Evolutionary conservation across 2,113 vertebrate species (phyloP), one percentile per base, ranked within the genome.

Genomic region (Hylia prasina): DNA sequence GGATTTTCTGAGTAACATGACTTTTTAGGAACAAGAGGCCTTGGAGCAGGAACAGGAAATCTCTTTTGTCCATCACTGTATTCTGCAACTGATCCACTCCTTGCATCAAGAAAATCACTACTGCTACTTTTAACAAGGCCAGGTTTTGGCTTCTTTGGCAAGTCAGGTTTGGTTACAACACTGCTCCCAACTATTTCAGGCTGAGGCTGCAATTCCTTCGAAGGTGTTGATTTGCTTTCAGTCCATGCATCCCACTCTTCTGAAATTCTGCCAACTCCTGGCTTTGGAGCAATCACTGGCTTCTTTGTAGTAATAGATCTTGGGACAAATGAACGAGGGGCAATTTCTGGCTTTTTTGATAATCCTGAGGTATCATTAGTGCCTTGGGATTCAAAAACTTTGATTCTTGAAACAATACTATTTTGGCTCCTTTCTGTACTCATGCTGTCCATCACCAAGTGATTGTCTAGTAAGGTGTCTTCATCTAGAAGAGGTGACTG

Each of bases 361-460:
- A 93, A 91, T 96, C 96, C 98, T 93, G 70, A 96, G 47, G 92
- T 97, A 78, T 98, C 98, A 8, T 50, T 25, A 72, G 27, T 91
- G 39, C 84, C 73, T 96, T 99, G 99, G 83, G 94, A 98, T 97
- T 99, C 99, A 80, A 99, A 99, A 56, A 98, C 98, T 98, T 99
- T 98, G 97, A 99, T 99, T 82, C 97, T 98, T 89, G 98, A 98
- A 90, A 97, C 97, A 93, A 99, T 97, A 86, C 97, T 98, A 81
- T 98, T 98, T 94, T 99, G 98, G 97, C 84, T 98, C 87, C 97
- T 95, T 77, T 97, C 97, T 77, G 89, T 54, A 78, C 90, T 98
- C 99, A 99, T 99, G 85, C 95, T 97, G 92, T 96, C 97, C 82
- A 82, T 91, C 8, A 53, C 79, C 48, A 94, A 83, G 81, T 97